Conservation (phyloP, 2,797 vertebrate species). For the Leptodactylus fallax region DNA sequence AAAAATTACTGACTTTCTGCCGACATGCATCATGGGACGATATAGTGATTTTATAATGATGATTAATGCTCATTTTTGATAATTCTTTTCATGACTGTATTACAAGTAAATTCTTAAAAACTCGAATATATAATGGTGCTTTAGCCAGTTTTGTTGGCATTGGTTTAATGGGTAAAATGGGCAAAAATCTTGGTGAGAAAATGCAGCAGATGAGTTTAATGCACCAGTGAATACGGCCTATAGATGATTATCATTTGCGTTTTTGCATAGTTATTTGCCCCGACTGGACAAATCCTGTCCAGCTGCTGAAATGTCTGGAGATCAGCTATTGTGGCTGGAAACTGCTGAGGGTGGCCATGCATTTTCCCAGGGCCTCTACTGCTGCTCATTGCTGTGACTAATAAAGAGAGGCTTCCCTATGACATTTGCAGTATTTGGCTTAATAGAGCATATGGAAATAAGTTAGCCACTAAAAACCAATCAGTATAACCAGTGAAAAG, state of each 20-base stretch:
- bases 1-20: not conserved
- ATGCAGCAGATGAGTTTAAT: not conserved
- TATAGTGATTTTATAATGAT: not conserved
- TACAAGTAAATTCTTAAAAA: not conserved
- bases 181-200: no score
- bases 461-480: no score
- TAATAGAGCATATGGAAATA: no score
- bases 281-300: not conserved
- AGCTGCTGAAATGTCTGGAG: not conserved
- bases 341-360: not conserved
- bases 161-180: not conserved
- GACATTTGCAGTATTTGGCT: no score
- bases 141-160: not conserved
- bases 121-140: not conserved
- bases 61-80: not conserved
- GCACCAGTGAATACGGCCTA: not conserved
- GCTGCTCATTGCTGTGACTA: no score
- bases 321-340: not conserved
- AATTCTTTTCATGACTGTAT: not conserved
- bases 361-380: no score
- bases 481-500: no score
- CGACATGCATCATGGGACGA: not conserved
- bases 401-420: no score
- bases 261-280: conserved; percentile 8
- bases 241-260: not conserved